Evolutionary conservation across 2,797 vertebrate species (phyloP).

Genomic region (Chloroceryle inda): DNA sequence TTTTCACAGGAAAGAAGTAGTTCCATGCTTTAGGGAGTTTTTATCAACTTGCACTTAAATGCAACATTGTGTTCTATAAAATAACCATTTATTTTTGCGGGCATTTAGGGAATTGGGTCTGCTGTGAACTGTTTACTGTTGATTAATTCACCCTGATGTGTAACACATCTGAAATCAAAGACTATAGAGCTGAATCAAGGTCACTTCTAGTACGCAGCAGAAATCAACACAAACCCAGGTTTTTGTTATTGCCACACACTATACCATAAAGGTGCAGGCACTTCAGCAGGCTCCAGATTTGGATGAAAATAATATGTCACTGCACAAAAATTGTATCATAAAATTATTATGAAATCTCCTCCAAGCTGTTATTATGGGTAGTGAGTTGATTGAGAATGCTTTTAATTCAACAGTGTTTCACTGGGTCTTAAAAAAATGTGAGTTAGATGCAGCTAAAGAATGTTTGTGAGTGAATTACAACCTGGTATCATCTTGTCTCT

Average conservation of each 20-base stretch:
- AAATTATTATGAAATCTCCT: background rate
- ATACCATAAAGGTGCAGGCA: background rate
- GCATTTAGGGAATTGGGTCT: background rate
- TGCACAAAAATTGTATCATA: background rate
- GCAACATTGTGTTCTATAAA: background rate
- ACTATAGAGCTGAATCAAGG: background rate
- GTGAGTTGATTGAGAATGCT: constrained; percentile 7
- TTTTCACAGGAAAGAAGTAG: background rate
- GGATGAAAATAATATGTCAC: background rate
- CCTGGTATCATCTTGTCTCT: background rate
- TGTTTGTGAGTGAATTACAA: background rate
- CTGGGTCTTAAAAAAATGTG: background rate
- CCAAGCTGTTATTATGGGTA: constrained; percentile 45
- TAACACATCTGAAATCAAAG: background rate
- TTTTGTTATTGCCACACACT: background rate
- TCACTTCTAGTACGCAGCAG: background rate
- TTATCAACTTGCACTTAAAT: background rate
- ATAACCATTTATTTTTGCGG: background rate
- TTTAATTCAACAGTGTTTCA: constrained; percentile 1
- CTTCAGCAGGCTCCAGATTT: background rate
- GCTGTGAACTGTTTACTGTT: background rate
- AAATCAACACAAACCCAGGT: background rate
- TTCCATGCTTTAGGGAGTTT: background rate
- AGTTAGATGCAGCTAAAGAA: background rate
- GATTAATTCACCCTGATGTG: background rate